Base-by-base conservation (phyloP, 2,888 invertebrate genomes). In the Poecilobothrus nobilitatus region DNA sequence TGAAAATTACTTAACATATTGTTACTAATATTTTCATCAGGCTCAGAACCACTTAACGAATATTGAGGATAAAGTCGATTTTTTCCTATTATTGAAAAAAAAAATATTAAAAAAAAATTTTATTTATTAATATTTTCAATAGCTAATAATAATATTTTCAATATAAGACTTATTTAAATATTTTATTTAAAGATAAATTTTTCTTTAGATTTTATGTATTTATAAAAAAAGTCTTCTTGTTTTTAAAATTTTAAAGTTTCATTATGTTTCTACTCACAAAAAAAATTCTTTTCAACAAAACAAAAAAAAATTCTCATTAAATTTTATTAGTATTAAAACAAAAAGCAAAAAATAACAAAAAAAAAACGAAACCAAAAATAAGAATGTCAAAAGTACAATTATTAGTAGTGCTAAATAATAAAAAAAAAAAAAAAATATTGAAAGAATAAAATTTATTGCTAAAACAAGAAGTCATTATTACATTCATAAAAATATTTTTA, bases 61-160 rank as follows among this genome's bases (percentile, higher is more conserved):
- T 90, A 90, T 53, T 63, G 63, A 81, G 91, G 90, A 85, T 92
- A 91, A 82, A 92, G 88, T 81, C 92, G 91, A 82, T 87, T 87
- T 89, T 92, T 92, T 84, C 84, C 86, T 89, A 84, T n/a, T 20
- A 84, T 27, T 27, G 84, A 72, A 77, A 74, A 72, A 74, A 67
- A 71, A 71, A 65, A 72, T 70, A 63, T 8, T 10, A 67, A n/a
- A n/a, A n/a, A n/a, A 67, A n/a, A 62, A 67, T 21, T 65, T n/a
- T 8, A 20, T 37, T 22, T 37, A 41, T 44, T 1, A 66, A 22
- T 20, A 15, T 7, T n/a, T n/a, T n/a, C n/a, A n/a, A n/a, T n/a
- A 12, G n/a, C n/a, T n/a, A n/a, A n/a, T n/a, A n/a, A n/a, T n/a
- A n/a, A n/a, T n/a, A n/a, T n/a, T n/a, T n/a, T n/a, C n/a, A n/a